phyloP scores from a whole-genome alignment of 2,888 invertebrate genomes.

The Gibbula magus region DNA sequence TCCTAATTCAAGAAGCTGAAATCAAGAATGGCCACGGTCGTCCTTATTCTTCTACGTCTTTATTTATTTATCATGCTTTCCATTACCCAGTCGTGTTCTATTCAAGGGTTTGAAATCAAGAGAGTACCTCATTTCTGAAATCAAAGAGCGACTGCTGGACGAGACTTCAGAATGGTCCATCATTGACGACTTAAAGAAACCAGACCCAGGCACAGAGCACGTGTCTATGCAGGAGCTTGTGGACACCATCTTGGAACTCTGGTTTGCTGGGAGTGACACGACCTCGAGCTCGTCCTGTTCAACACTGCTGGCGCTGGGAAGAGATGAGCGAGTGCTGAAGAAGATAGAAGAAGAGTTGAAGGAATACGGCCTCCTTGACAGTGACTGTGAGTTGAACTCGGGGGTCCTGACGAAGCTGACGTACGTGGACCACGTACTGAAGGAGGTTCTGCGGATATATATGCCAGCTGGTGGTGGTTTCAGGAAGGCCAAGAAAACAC shows the following conservation, averaged over 20 bases:
- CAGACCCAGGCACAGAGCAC: not conserved
- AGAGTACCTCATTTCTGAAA: not conserved
- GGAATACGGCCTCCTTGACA: not conserved
- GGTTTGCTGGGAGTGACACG: slow-evolving; percentile 25
- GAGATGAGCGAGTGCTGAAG: slow-evolving; percentile 19
- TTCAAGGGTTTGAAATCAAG: not conserved
- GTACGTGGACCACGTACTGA: slow-evolving; percentile 49
- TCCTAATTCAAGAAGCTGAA: no score
- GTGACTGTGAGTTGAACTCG: slow-evolving; percentile 26
- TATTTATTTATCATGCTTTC: no score
- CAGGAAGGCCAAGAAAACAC: slow-evolving; percentile 33
- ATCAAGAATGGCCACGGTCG: no score
- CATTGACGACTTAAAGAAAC: not conserved
- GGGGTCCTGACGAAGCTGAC: slow-evolving; percentile 50
- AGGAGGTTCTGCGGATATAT: slow-evolving; percentile 51
- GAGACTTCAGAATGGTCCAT: not conserved
- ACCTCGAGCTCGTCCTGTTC: slow-evolving; percentile 17
- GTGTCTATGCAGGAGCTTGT: not conserved
- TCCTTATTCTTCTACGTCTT: no score
- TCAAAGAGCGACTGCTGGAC: not conserved
- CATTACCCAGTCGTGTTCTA: no score
- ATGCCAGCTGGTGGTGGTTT: slow-evolving; percentile 43
- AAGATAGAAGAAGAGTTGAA: not conserved
- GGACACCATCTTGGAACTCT: slow-evolving; percentile 16
- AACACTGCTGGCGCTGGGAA: slow-evolving; percentile 35